Percentiles rank a stretch among this genome's conserved stretches.
Conservation (phyloP, 1,140 invertebrate genomes). For the Leptopilina clavipes region DNA sequence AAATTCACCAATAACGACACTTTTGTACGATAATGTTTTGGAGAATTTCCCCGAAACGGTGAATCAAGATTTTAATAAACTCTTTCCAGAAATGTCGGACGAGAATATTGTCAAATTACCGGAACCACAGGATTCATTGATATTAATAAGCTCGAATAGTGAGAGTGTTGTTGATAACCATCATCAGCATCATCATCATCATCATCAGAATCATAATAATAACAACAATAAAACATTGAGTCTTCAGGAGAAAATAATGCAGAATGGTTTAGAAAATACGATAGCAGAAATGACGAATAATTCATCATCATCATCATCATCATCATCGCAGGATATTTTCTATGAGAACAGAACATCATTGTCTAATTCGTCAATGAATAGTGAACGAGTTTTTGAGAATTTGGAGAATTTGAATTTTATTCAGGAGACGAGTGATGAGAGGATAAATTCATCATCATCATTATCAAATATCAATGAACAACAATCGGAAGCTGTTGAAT, state of each 20-base stretch:
- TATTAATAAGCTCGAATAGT: background rate
- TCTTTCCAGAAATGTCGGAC: background rate
- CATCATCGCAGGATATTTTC: no score
- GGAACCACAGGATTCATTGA: background rate
- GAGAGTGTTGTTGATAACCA: background rate
- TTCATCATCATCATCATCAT: conserved; percentile 34
- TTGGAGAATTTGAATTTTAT: conserved; percentile 53
- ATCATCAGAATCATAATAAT: background rate
- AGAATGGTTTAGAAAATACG: conserved; percentile 61
- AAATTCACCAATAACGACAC: background rate
- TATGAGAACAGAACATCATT: conserved; percentile 53
- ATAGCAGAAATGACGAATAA: conserved; percentile 62
- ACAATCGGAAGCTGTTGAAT: conserved; percentile 79
- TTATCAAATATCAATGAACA: conserved; percentile 45
- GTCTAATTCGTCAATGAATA: no score
- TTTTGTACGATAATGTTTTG: background rate
- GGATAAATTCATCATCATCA: no score
- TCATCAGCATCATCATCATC: background rate
- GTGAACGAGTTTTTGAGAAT: conserved; percentile 46
- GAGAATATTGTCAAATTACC: background rate
- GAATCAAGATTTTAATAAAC: background rate
- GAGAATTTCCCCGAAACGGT: background rate
- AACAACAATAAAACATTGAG: conserved; percentile 47
- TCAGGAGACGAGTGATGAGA: conserved; percentile 49
- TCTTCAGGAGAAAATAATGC: conserved; percentile 68